phyloP scores from a whole-genome alignment of 2,888 invertebrate species.

The Lithophane socia region DNA sequence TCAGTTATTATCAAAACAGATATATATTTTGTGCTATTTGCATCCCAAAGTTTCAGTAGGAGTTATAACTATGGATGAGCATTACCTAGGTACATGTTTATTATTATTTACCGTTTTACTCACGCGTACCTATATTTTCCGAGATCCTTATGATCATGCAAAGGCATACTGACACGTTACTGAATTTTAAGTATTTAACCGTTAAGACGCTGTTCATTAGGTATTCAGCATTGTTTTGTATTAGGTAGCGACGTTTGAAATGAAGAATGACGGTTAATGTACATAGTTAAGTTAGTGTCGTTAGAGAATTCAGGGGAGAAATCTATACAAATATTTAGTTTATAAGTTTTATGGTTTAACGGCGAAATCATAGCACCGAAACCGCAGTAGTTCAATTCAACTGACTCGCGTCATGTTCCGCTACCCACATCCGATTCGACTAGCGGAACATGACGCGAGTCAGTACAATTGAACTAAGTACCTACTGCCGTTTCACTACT shows the following conservation, averaged over 20 bases:
- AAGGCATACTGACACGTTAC: not conserved
- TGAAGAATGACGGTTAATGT: not conserved
- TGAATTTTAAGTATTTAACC: not conserved
- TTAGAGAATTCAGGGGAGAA: too few species aligned
- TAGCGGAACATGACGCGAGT: too few species aligned
- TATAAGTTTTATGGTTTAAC: too few species aligned
- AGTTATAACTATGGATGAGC: conserved; percentile 7
- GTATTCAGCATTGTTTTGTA: not conserved
- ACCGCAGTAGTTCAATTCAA: too few species aligned
- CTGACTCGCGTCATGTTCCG: too few species aligned
- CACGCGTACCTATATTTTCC: not conserved
- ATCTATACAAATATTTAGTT: too few species aligned
- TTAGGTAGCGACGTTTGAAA: not conserved
- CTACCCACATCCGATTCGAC: too few species aligned
- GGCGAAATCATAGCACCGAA: too few species aligned
- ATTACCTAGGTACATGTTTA: not conserved
- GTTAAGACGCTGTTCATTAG: not conserved
- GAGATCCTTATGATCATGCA: not conserved
- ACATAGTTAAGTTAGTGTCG: not conserved
- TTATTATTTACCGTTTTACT: conserved; percentile 1
- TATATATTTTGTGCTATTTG: conserved; percentile 23
- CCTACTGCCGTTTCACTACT: too few species aligned
- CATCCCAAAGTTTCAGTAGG: conserved; percentile 2
- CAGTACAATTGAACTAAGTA: too few species aligned
- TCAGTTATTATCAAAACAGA: conserved; percentile 28